Base-by-base conservation (phyloP, 92 coral and sea anemone genomes). In the Actinernus sp. region DNA sequence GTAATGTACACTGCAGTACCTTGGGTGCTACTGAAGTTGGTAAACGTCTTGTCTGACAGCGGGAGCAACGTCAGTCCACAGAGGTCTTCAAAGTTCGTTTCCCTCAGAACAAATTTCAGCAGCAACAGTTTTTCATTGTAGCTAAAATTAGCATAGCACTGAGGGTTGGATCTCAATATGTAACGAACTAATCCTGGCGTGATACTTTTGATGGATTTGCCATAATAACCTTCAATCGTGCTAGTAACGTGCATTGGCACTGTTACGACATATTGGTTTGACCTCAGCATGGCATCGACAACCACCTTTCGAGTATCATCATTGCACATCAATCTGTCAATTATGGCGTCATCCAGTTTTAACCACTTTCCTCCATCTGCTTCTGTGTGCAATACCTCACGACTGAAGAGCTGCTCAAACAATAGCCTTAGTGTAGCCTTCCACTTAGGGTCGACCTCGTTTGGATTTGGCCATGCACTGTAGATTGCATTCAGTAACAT, bases 61-160 rank as follows among this genome's bases (percentile, higher is more conserved):
- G 97, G 97, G 8, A 92, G 76, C 10, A 92, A 82, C 25, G 81
- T 64, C 13, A 92, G 64, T 21, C 81, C 94, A n/a, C 29, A 31
- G 13, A 92, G 73, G 8, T 79, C 85, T 0, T 28, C 29, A 66
- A 55, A 61, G 25, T 56, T 31, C 9, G 50, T 26, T 33, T 89
- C 98, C 18, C 72, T 47, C 27, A 92, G 70, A 31, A 88, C 63
- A 66, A 56, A 92, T 18, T 52, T 65, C 51, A 92, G 74, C 28
- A 92, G 85, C n/a, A 2, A 31, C 43, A 87, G 62, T 82, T 92
- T 83, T 34, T 57, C 68, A 25, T 20, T 17, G n/a, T 29, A 31
- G 33, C 26, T 43, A 4, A 76, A 52, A 31, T 1, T 43, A 19
- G 20, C 34, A 57, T 76, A 76, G 48, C 49, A 46, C 7, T 49